phyloP scores from a whole-genome alignment of 2,797 vertebrate genomes.

The Austrolebias charrua region DNA sequence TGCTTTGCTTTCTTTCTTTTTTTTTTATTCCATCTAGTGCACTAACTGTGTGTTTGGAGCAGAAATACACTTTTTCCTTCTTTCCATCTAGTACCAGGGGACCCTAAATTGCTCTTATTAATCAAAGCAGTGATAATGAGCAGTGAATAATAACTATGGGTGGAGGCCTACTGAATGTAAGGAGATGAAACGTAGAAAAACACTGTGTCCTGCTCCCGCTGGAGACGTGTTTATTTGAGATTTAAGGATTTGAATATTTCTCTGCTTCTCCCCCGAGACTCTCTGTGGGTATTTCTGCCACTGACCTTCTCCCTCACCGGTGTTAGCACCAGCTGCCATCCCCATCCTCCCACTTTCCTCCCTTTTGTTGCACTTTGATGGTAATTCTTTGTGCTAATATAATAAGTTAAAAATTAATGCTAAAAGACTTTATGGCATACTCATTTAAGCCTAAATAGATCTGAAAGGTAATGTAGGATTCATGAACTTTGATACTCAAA shows the following conservation, averaged over 20 bases:
- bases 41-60: constrained; percentile 67
- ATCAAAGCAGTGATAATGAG: constrained; percentile 83
- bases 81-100: constrained; percentile 68
- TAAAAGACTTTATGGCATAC: constrained; percentile 22
- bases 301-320: constrained; percentile 68
- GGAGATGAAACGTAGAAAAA: constrained; percentile 38
- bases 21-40: constrained; percentile 65
- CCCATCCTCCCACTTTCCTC: constrained; percentile 15
- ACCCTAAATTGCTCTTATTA: constrained; percentile 80
- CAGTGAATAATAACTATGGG: constrained; percentile 74
- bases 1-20: constrained; percentile 47
- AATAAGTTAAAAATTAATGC: constrained; percentile 12
- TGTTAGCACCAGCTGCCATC: constrained; percentile 54
- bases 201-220: constrained; percentile 36
- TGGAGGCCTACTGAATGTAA: constrained; percentile 66
- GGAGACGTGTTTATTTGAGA: constrained; percentile 72
- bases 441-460: constrained; percentile 25
- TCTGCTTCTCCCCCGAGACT: constrained; percentile 48
- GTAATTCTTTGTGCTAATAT: constrained; percentile 15
- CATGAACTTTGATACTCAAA: not conserved
- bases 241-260: constrained; percentile 73
- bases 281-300: constrained; percentile 67
- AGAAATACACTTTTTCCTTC: constrained; percentile 63
- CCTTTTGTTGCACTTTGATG: constrained; percentile 19
- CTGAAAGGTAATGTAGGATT: not conserved